Percentiles rank a stretch among this genome's conserved stretches.
Evolutionary conservation across 2,113 vertebrate species (phyloP).

Genomic region (Protobothrops flavoviridis): DNA sequence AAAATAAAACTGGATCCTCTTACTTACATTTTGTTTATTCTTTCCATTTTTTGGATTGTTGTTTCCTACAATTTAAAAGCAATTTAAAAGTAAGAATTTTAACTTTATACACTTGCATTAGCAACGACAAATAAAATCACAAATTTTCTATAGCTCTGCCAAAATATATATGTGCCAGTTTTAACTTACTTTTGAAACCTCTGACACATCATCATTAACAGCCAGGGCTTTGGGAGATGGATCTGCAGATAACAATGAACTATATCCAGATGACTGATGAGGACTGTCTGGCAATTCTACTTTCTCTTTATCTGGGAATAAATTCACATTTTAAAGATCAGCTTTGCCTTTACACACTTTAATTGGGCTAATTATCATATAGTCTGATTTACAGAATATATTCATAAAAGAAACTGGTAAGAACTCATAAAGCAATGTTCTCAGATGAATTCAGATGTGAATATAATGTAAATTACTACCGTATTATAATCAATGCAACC

Average conservation of each 20-base stretch:
- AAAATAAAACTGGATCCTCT: slow-evolving; percentile 63
- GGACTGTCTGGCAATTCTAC: slow-evolving; percentile 52
- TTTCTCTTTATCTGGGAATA: slow-evolving; percentile 63
- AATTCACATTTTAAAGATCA: slow-evolving; percentile 53
- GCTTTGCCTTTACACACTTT: slow-evolving; percentile 59
- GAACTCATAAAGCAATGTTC: slow-evolving; percentile 4
- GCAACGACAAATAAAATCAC: slow-evolving; percentile 30
- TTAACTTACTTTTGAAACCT: slow-evolving; percentile 73
- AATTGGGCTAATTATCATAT: slow-evolving; percentile 54
- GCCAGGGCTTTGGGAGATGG: slow-evolving; percentile 52
- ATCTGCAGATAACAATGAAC: slow-evolving; percentile 56
- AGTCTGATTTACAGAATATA: slow-evolving; percentile 53
- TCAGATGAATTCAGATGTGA: slow-evolving; percentile 13
- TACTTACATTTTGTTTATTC: slow-evolving; percentile 89
- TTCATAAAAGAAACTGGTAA: slow-evolving; percentile 38
- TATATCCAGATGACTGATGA: slow-evolving; percentile 59
- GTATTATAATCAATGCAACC: neutral
- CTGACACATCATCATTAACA: slow-evolving; percentile 67
- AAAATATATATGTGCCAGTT: slow-evolving; percentile 56
- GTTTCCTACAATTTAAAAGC: slow-evolving; percentile 79
- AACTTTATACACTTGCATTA: slow-evolving; percentile 25
- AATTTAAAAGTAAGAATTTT: slow-evolving; percentile 72
- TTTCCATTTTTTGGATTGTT: slow-evolving; percentile 80
- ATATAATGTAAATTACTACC: neutral
- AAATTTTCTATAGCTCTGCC: slow-evolving; percentile 50